Evolutionary conservation across 2,797 vertebrate species (phyloP).

Genomic region (Leptoclinus maculatus): DNA sequence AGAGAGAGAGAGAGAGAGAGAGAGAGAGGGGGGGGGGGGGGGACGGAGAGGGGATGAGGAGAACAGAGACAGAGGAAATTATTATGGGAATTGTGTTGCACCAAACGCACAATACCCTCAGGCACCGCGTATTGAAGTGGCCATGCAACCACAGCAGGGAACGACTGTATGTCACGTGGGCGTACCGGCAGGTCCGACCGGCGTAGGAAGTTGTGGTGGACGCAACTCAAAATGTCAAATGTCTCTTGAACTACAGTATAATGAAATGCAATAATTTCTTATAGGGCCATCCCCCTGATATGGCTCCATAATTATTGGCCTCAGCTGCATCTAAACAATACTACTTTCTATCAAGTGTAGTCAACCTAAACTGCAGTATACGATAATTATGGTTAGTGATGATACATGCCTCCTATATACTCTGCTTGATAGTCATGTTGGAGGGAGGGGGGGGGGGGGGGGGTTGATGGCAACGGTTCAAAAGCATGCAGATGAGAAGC

Average conservation of each 20-base stretch:
- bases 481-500: conserved; percentile 73
- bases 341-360: no score
- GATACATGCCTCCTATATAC: conserved; percentile 15
- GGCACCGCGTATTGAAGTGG: neutral
- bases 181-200: neutral
- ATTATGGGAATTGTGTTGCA: neutral
- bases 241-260: neutral
- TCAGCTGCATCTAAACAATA: neutral
- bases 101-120: neutral
- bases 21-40: neutral
- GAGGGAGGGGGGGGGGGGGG: neutral
- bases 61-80: neutral
- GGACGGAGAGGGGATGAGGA: neutral
- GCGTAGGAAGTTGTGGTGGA: neutral
- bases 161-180: neutral
- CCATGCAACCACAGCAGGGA: neutral
- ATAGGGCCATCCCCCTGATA: no score
- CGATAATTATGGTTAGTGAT: conserved; percentile 19
- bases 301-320: no score
- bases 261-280: neutral
- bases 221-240: conserved; percentile 8
- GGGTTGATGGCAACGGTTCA: conserved; percentile 59
- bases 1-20: neutral
- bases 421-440: conserved; percentile 38
- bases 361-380: neutral